A percentile compares a stretch with the other conserved stretches of the same genome.
These are phyloP conservation scores for Microplitis mediator DNA, from an alignment of 1,140 invertebrate species.

Conservation along the genomic window DNA sequence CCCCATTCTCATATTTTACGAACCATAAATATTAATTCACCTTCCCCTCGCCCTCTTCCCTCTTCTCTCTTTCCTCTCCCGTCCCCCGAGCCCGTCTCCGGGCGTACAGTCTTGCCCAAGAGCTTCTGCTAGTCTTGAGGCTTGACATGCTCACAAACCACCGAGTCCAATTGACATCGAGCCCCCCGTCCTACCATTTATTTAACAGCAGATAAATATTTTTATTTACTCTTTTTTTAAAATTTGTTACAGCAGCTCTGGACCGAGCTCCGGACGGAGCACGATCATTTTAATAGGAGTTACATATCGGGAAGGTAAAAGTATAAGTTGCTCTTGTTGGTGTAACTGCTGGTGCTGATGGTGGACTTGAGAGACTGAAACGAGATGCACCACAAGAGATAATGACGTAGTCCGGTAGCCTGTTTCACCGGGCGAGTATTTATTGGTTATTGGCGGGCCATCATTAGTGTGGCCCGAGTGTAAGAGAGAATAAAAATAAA, in stretches of 20 bases:
- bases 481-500: not conserved
- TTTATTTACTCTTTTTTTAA: not conserved
- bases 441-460: slow-evolving; percentile 54
- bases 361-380: no score
- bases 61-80: slow-evolving; percentile 23
- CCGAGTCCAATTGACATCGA: no score
- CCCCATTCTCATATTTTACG: slow-evolving; percentile 45
- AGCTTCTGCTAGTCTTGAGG: slow-evolving; percentile 19
- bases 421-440: slow-evolving; percentile 52
- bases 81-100: not conserved
- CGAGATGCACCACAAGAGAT: slow-evolving; percentile 16
- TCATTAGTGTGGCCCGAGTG: slow-evolving; percentile 44
- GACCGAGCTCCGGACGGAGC: no score
- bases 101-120: slow-evolving; percentile 7
- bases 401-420: slow-evolving; percentile 40
- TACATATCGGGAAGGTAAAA: not conserved
- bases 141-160: not conserved
- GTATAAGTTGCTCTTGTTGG: no score
- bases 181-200: no score
- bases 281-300: not conserved
- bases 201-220: no score
- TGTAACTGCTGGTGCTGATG: not conserved
- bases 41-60: slow-evolving; percentile 5
- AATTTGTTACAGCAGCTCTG: not conserved
- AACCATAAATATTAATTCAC: slow-evolving; percentile 51